These are phyloP conservation scores for Apis cerana DNA, from an alignment of 1,140 invertebrate genomes.

Conservation along the genomic window DNA sequence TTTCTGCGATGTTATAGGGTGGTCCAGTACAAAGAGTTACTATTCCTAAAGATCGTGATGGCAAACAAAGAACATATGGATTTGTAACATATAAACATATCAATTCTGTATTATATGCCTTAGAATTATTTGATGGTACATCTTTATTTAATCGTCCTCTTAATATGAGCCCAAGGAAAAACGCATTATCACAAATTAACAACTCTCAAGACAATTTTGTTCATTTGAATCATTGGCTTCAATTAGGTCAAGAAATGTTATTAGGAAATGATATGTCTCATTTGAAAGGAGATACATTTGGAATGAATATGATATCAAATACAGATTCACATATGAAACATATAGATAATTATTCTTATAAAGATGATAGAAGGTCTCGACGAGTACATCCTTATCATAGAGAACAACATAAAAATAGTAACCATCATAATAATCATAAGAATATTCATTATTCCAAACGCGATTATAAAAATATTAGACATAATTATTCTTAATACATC, in stretches of 20 bases:
- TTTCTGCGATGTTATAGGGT: slow-evolving; percentile 80
- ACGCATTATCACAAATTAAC: slow-evolving; percentile 32
- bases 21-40: slow-evolving; percentile 88
- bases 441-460: slow-evolving; percentile 42
- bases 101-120: slow-evolving; percentile 87
- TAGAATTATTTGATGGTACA: slow-evolving; percentile 86
- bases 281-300: slow-evolving; percentile 42
- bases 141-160: slow-evolving; percentile 81
- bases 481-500: slow-evolving; percentile 34
- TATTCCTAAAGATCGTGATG: slow-evolving; percentile 88
- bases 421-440: slow-evolving; percentile 44
- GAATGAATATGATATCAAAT: slow-evolving; percentile 48
- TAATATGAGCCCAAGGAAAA: slow-evolving; percentile 77
- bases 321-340: slow-evolving; percentile 50
- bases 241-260: slow-evolving; percentile 72
- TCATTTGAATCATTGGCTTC: slow-evolving; percentile 56
- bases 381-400: slow-evolving; percentile 69
- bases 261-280: slow-evolving; percentile 59
- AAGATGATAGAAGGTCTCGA: slow-evolving; percentile 62
- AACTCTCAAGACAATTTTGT: slow-evolving; percentile 16
- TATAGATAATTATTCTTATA: slow-evolving; percentile 41
- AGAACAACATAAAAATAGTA: slow-evolving; percentile 47
- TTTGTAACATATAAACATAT: slow-evolving; percentile 89
- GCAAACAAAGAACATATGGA: slow-evolving; percentile 85
- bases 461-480: slow-evolving; percentile 49